Evolutionary conservation across 1,140 invertebrate species (phyloP).

Genomic region (Trachelipus rathkii): DNA sequence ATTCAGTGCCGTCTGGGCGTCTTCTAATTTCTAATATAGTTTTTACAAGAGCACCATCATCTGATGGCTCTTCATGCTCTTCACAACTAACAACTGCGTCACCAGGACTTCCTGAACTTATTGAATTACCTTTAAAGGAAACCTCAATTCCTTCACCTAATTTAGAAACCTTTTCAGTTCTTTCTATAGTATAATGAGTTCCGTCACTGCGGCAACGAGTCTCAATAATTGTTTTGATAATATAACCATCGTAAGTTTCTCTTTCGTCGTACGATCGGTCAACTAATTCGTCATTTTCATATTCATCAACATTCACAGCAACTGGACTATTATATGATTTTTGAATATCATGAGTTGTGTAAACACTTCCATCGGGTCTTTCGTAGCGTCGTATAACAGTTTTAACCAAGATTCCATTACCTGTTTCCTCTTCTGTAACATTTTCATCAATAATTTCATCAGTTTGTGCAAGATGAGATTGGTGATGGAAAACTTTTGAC

Average conservation of each 20-base stretch:
- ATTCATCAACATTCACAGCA: slow-evolving; percentile 30
- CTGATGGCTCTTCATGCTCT: slow-evolving; percentile 35
- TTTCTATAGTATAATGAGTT: slow-evolving; percentile 40
- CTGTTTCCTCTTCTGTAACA: slow-evolving; percentile 42
- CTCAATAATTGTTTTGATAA: slow-evolving; percentile 38
- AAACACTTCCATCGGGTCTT: slow-evolving; percentile 39
- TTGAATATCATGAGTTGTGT: slow-evolving; percentile 43
- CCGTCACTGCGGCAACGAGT: slow-evolving; percentile 38
- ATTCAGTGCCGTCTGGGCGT: slow-evolving; percentile 36
- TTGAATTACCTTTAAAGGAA: slow-evolving; percentile 11
- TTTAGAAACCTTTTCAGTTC: slow-evolving; percentile 34
- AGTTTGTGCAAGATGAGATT: slow-evolving; percentile 18
- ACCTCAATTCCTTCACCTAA: slow-evolving; percentile 25
- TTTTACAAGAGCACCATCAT: slow-evolving; percentile 37
- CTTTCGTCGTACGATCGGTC: slow-evolving; percentile 36
- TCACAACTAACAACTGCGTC: slow-evolving; percentile 39
- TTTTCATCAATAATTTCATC: slow-evolving; percentile 43
- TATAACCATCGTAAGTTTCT: slow-evolving; percentile 37
- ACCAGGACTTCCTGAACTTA: slow-evolving; percentile 25
- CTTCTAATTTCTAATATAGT: slow-evolving; percentile 34
- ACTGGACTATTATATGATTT: slow-evolving; percentile 34
- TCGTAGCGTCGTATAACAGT: slow-evolving; percentile 38
- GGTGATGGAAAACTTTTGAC: slow-evolving; percentile 33
- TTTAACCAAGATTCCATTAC: slow-evolving; percentile 38
- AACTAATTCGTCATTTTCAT: slow-evolving; percentile 37